Evolutionary conservation across 2,113 vertebrate genomes (phyloP), one percentile per base, ranked within the genome.

Genomic region (Rhipidura dahli): DNA sequence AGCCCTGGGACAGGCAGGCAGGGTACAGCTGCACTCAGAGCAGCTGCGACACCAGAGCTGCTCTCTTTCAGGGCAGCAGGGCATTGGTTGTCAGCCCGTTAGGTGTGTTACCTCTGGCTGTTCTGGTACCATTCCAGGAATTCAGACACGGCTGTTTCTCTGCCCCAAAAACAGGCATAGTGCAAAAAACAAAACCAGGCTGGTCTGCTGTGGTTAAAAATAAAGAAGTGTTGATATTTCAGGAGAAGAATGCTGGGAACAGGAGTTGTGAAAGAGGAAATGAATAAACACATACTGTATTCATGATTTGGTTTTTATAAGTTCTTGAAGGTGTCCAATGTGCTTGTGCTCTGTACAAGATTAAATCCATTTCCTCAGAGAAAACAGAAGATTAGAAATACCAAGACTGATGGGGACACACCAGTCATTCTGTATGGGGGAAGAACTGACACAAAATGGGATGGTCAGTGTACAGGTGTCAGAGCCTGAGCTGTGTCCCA

Each of bases 261-360:
- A 31, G 63, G 78, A 79, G 61, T 39, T 83, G 60, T 70, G 79
- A 83, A 87, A 91, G 82, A 83, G 39, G 75, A 95, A 94, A 61
- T 1, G 22, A 85, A 59, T 57, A 63, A 89, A 83, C 39, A 54
- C 37, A 15, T 69, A 23, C 3, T 87, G 56, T 60, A 44, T 71
- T 95, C 26, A 72, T 14, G 1, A 30, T 89, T 51, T 54, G 18
- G 24, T 89, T 94, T 93, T 85, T 57, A 21, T 20, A 66, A 85
- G 50, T 66, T 70, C 45, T 57, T 2, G 3, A 77, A 80, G 17
- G 39, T 73, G 33, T 51, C 50, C 21, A 39, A 1, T 3, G 1
- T 45, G 72, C n/a, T 64, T 92, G 26, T 75, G 47, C 20, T 77
- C 27, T 26, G 5, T 30, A n/a, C 35, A 39, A 66, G 33, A 63